Evolutionary conservation across 37 sponge, comb jelly and placozoan species (phyloP).

Genomic region (Ianthella basta): DNA sequence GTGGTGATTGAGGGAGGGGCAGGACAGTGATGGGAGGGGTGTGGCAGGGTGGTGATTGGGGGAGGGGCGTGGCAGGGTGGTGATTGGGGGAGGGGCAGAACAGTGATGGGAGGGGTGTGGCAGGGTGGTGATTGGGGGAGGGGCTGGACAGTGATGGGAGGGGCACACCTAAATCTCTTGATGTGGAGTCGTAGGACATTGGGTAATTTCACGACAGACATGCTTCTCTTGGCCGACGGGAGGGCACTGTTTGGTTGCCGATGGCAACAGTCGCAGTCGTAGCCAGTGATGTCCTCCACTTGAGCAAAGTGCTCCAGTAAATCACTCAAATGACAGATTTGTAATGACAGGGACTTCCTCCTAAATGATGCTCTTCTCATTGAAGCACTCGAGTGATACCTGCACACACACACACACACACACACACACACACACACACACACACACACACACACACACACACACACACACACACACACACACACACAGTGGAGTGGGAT

Average conservation of each 20-base stretch:
- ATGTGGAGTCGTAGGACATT: constrained; percentile 78
- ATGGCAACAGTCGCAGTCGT: constrained; percentile 3
- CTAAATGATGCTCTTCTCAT: background rate
- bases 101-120: background rate
- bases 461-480: too few species aligned
- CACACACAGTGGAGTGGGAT: too few species aligned
- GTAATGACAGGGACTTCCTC: constrained; percentile 14
- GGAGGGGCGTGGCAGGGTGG: too few species aligned
- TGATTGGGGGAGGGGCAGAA: background rate
- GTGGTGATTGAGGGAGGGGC: too few species aligned
- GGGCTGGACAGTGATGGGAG: background rate
- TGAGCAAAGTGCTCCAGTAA: background rate
- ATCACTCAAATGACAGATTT: background rate
- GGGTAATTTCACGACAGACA: background rate
- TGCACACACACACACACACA: background rate
- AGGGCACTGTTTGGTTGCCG: background rate
- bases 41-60: background rate
- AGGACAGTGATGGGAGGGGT: background rate
- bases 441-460: background rate
- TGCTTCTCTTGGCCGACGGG: background rate
- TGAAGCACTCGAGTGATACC: background rate
- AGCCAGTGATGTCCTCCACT: background rate
- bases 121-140: background rate
- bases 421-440: background rate
- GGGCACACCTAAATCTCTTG: constrained; percentile 75